phyloP scores from a whole-genome alignment of 2,113 vertebrate species.

The Rynchops niger region DNA sequence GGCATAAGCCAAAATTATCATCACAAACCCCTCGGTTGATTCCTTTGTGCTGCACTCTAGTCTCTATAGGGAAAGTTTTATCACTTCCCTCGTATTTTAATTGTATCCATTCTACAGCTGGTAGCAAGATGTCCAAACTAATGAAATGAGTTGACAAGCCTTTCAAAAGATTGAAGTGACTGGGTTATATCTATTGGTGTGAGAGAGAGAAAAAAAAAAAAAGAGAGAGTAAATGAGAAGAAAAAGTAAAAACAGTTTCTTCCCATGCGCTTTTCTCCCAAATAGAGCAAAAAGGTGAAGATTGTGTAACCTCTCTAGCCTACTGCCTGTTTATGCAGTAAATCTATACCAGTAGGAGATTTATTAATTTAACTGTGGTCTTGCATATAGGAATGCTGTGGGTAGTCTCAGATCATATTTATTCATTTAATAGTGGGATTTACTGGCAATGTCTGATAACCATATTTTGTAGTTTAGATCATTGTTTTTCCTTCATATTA shows the following conservation, averaged over 20 bases:
- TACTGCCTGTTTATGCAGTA: not conserved
- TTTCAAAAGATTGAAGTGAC: not conserved
- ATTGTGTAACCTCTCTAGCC: not conserved
- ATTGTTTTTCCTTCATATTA: not conserved
- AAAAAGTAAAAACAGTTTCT: not conserved
- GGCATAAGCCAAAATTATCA: not conserved
- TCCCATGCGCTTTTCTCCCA: not conserved
- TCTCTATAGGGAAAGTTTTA: constrained; percentile 9
- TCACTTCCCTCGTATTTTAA: constrained; percentile 12
- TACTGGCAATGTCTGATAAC: not conserved
- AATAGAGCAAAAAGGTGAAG: not conserved
- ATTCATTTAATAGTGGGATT: constrained; percentile 11
- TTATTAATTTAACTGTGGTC: not conserved
- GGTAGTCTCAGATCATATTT: not conserved
- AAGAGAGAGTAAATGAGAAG: not conserved
- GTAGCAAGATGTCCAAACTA: constrained; percentile 34
- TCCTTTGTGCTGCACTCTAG: not conserved
- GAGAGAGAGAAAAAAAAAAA: not conserved
- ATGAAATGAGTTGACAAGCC: not conserved
- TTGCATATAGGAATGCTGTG: not conserved
- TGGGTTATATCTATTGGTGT: not conserved
- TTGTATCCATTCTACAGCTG: constrained; percentile 31
- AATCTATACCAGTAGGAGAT: not conserved
- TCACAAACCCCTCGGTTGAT: not conserved
- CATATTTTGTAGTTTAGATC: not conserved